Evolutionary conservation across 35 echinoderm and acorn worm species (phyloP).

Genomic region (Holothuria glaberrima): DNA sequence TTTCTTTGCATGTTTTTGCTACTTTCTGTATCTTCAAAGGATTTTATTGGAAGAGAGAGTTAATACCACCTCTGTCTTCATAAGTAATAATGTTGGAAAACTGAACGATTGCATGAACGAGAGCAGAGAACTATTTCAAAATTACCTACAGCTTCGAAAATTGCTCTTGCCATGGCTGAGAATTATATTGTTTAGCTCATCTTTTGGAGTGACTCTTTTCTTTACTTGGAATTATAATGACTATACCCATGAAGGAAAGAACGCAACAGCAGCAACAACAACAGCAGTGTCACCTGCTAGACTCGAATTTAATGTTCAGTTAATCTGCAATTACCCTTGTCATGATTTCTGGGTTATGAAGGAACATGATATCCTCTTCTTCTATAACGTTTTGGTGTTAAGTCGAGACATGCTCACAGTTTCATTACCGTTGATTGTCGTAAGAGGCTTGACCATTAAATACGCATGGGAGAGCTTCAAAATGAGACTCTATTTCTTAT

Average conservation of each 20-base stretch:
- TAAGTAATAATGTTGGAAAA: not conserved
- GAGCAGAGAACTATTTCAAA: not conserved
- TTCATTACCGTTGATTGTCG: not conserved
- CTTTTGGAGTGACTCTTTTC: constrained; percentile 1
- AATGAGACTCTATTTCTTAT: not conserved
- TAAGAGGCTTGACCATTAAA: not conserved
- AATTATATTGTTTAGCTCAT: not conserved
- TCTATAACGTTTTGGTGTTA: not conserved
- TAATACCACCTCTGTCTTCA: not conserved
- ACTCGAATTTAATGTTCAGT: not conserved
- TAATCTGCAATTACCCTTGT: constrained; percentile 8
- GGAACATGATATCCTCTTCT: not conserved
- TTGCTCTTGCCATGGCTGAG: constrained; percentile 17
- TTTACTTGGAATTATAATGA: constrained; percentile 13
- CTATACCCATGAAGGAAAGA: not conserved
- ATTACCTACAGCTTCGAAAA: not conserved
- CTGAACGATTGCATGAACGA: not conserved
- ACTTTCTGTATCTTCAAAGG: constrained; percentile 28
- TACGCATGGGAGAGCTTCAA: not conserved
- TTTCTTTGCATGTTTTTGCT: constrained; percentile 26
- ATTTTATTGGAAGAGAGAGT: not conserved
- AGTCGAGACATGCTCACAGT: not conserved
- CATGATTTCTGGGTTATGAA: not conserved
- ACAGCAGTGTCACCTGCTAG: not conserved
- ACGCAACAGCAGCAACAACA: no score